Base-by-base conservation (phyloP, 2,888 invertebrate species). In the Allophyes oxyacanthae region DNA sequence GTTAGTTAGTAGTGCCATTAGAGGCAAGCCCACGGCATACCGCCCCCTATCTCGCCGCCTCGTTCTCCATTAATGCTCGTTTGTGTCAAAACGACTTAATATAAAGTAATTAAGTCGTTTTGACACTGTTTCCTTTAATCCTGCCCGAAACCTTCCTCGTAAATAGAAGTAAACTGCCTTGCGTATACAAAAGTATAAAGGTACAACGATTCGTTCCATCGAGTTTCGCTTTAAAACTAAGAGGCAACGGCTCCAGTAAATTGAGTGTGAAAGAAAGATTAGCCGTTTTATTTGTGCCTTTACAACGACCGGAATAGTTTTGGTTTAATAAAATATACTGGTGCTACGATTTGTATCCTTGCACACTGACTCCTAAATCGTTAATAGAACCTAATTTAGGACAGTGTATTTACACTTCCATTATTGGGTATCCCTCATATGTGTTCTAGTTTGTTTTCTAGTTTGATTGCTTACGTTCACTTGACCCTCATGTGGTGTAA, bases 1-100 rank as follows among this genome's bases (percentile, higher is more conserved):
- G 86, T 88, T 87, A 85, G 87, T 87, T 87, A 89, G 89, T 89
- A 86, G 88, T 85, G 87, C 86, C 87, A 89, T 90, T 90, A 88
- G 85, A 83, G 84, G 81, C 78, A 78, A 79, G 81, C 81, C 82
- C 84, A 81, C 79, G 79, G 76, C 83, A 67, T 77, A 78, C 79
- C 84, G 67, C 81, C 78, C 78, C 81, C 82, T 81, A 79, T 83
- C 85, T 82, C 77, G 68, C 80, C 76, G 78, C 84, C 82, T 80
- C 81, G 75, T 80, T 79, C 87, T 81, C 83, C 88, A 88, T 88
- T 88, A 88, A 85, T 82, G 87, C 86, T 85, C 84, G 85, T 86
- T 86, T 84, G 79, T 85, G 86, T 88, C 87, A 87, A 88, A 90
- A 90, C 83, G 85, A 86, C 87, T 90, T 89, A 89, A 90, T 90